Evolutionary conservation across 2,797 vertebrate species (phyloP), one percentile per base, ranked within the genome.

Genomic region (Gallinago nigripennis): DNA sequence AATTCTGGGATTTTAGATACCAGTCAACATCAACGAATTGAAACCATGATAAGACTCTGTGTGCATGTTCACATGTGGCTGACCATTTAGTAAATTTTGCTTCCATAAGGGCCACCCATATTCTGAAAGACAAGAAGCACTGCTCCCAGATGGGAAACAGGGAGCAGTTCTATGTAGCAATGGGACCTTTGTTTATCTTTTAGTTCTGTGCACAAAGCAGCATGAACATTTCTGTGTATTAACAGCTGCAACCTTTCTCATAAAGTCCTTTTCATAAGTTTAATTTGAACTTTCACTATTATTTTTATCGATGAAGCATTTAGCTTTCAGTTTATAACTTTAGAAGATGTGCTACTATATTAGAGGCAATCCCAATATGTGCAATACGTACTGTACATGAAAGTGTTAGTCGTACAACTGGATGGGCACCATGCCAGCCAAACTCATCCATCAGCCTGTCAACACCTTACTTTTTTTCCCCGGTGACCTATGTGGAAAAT

Each of bases 381-480:
- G 48, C 1, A 1, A 73, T n/a, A 71, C 31, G n/a, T 76, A 88
- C 73, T 90, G 90, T 80, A 94, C 68, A 81, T 46, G 39, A 76
- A 71, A 68, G 45, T 11, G 35, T 37, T 70, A 65, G 54, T 41
- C 5, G 3, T 85, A 68, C 56, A 79, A 16, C 12, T 83, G 76
- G 35, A 45, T 35, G 41, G 76, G 65, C 87, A 82, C 6, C 11
- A 27, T 3, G 48, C 68, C 94, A 83, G 82, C 30, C 60, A 86
- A 85, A 87, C 39, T 73, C 71, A 91, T 87, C 76, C 27, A 31
- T 97, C 96, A 96, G 72, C 53, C 96, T 97, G 94, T 97, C 97
- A 96, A 92, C 94, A 60, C 85, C 20, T 75, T 80, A 93, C 82
- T 81, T 57, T 93, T 94, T 92, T 95, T 92, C 93, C 94, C 70